Evolutionary conservation across 2,888 invertebrate species (phyloP), one percentile per base, ranked within the genome.

Genomic region (Troides oblongomaculatus): DNA sequence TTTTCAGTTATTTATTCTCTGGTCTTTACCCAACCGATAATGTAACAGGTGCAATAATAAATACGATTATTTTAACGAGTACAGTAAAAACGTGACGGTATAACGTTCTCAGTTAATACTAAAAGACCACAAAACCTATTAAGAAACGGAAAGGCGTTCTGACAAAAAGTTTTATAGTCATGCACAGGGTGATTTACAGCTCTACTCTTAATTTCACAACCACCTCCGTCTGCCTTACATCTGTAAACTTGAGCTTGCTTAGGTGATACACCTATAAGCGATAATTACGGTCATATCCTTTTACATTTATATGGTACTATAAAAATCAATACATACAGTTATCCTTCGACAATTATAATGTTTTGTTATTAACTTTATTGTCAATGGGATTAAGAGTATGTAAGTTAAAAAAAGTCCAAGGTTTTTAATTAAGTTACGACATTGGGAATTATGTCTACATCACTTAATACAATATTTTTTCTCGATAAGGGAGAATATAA

Each of bases 151-250:
- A 73, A 74, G 76, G 77, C 73, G 72, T 73, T 74, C 75, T 80
- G 84, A 88, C 88, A 89, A 88, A 89, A 88, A 89, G 83, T 86
- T 88, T 89, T 86, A 88, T 85, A 81, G 85, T 77, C 79, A 70
- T 62, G 77, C 73, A 77, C 79, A 74, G 75, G 77, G 80, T 90
- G 90, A 90, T 90, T 90, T 90, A 90, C 79, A 53, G 18, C 69
- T 66, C 65, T 75, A 72, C 75, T 73, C 83, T 81, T 80, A 84
- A 88, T 89, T 88, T 88, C 84, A 87, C 83, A 84, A 85, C 76
- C 83, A 66, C 66, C 69, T 66, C 50, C 62, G 62, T 59, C 66
- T 59, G 62, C 53, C 62, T 58, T 62, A 65, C 69, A 69, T 53
- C 69, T 69, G 69, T 62, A 59, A 43, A 58, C 36, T 23, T 5